Conservation (phyloP, 2,113 vertebrate genomes). For the Aphyosemion australe region DNA sequence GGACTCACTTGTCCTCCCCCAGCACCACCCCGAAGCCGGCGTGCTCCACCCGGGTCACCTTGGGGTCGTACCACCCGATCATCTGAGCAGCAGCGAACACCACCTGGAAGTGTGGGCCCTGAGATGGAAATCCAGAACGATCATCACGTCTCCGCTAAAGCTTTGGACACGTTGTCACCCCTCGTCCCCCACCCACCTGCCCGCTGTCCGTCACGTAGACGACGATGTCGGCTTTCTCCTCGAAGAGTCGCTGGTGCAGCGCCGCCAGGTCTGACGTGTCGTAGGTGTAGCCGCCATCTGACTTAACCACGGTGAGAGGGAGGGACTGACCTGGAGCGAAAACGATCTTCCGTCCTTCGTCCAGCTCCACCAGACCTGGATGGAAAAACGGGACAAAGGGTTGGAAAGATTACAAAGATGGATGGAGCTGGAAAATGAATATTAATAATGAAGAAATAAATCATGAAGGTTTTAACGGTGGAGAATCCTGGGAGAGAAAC, state of each 20-base stretch:
- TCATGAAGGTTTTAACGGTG: not conserved
- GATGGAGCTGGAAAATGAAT: no score
- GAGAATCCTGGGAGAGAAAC: not conserved
- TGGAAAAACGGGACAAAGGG: no score
- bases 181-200: slow-evolving; percentile 81
- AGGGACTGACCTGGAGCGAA: slow-evolving; percentile 88
- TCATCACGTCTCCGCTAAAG: no score
- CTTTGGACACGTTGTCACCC: no score
- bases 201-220: slow-evolving; percentile 96
- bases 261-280: slow-evolving; percentile 97
- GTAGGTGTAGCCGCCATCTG: slow-evolving; percentile 94
- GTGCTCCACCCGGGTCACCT: slow-evolving; percentile 88
- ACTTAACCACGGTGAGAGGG: slow-evolving; percentile 92
- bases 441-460: no score
- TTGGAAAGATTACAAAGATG: no score
- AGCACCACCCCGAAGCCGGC: slow-evolving; percentile 95
- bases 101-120: slow-evolving; percentile 89
- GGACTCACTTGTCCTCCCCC: slow-evolving; percentile 95
- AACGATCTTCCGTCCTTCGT: slow-evolving; percentile 91
- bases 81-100: slow-evolving; percentile 88
- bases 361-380: slow-evolving; percentile 87
- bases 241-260: slow-evolving; percentile 83
- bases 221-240: slow-evolving; percentile 88
- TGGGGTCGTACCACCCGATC: slow-evolving; percentile 95
- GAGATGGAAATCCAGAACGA: slow-evolving; percentile 1